phyloP scores from a whole-genome alignment of 2,888 invertebrate genomes.

The Tipula lateralis region DNA sequence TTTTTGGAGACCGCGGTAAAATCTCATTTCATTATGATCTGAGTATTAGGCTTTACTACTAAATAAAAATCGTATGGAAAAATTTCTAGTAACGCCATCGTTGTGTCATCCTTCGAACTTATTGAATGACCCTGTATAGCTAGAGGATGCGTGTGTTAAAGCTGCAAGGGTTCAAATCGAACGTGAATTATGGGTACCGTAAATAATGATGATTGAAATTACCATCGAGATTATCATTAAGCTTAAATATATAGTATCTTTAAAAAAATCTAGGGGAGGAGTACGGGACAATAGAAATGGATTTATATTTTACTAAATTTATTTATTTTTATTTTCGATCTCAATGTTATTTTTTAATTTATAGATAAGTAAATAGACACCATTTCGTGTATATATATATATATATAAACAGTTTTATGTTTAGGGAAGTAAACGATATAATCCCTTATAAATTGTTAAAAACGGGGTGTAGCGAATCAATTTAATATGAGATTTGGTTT shows the following conservation, averaged over 20 bases:
- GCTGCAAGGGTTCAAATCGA: background rate
- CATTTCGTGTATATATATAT: background rate
- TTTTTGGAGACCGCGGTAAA: no score
- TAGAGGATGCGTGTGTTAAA: background rate
- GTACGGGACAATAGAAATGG: background rate
- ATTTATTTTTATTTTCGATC: background rate
- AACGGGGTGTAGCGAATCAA: background rate
- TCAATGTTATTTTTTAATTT: background rate
- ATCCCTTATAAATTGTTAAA: background rate
- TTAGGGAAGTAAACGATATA: background rate
- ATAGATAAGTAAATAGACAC: constrained; percentile 1
- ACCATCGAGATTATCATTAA: background rate
- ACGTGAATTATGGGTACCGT: background rate
- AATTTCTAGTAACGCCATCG: no score
- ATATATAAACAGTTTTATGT: no score
- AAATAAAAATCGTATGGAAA: no score
- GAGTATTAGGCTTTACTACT: no score
- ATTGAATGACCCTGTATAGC: no score
- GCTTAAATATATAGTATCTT: background rate
- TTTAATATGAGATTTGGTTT: background rate
- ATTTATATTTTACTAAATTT: background rate
- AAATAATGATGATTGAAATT: background rate
- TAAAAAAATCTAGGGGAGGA: background rate
- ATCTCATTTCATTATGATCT: no score
- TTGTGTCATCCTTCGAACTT: no score